Percentiles rank a stretch among this genome's conserved stretches.
Conservation (phyloP, 2,113 vertebrate genomes). For the Bubalus kerabau region DNA sequence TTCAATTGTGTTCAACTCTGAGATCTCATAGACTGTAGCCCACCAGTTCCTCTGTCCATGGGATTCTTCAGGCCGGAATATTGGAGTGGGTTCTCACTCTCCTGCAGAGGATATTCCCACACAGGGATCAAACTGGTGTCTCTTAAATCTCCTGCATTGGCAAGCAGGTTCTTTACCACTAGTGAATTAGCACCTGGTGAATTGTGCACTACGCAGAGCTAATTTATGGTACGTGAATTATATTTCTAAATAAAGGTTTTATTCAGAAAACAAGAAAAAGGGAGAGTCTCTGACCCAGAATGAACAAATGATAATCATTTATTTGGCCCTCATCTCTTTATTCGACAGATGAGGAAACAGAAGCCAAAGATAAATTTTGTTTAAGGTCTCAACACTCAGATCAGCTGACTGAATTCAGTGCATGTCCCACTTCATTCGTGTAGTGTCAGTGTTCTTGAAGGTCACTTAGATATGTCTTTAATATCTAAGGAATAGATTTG, state of each 20-base stretch:
- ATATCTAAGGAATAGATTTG: background rate
- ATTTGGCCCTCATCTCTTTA: background rate
- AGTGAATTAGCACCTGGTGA: too few species aligned
- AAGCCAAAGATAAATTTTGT: background rate
- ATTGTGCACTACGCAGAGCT: background rate
- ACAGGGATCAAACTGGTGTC: too few species aligned
- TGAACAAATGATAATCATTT: background rate
- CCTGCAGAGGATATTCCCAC: too few species aligned
- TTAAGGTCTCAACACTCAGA: background rate
- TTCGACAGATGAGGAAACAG: background rate
- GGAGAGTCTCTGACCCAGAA: background rate
- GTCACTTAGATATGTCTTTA: background rate
- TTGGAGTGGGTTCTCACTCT: too few species aligned
- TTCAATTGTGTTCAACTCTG: too few species aligned
- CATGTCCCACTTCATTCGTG: background rate
- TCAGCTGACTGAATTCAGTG: background rate
- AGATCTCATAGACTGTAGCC: too few species aligned
- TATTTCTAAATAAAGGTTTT: background rate
- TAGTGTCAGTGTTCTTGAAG: background rate
- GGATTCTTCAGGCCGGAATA: too few species aligned
- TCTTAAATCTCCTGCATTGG: too few species aligned
- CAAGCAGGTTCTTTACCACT: too few species aligned
- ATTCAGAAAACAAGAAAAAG: background rate
- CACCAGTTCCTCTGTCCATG: too few species aligned
- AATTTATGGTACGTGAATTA: background rate